Evolutionary conservation across 2,113 vertebrate genomes (phyloP), one percentile per base, ranked within the genome.

Genomic region (Raja brachyura): DNA sequence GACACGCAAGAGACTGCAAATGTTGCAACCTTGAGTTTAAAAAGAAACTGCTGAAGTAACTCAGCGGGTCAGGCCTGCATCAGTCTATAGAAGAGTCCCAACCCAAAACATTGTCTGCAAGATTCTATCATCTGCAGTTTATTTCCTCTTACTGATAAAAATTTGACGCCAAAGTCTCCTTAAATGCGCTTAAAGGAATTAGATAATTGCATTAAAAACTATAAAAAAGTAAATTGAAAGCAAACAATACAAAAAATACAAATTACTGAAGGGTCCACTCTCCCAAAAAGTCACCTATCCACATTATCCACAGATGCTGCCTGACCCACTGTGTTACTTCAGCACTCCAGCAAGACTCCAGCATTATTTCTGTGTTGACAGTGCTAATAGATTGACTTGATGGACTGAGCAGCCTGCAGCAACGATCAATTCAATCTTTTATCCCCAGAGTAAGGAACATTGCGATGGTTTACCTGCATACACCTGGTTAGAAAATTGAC

Each of bases 391-490:
- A 9, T n/a, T 11, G 9, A 83, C 54, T 25, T 11, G 79, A 88
- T 31, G n/a, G 28, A 61, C 59, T 14, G 13, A 88, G n/a, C n/a
- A n/a, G n/a, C 11, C 59, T 66, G 25, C 9, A 74, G 68, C 61
- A 92, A 63, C 16, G 61, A 59, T n/a, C 31, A 8, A 25, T 70
- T 48, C 5, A 33, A 31, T 66, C 5, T 39, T 79, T 20, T 48
- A 20, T n/a, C 63, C 18, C 25, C 70, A 48, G 25, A 92, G 9
- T 39, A 48, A 39, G 7, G 22, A 73, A 13, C 39, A 13, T 74
- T 74, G 8, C 93, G 92, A 88, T 4, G 25, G 25, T 94, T 94
- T 95, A 99, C 98, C 97, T 97, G 94, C 94, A 93, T 93, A 95
- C 93, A 85, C 76, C 16, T 95, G 95, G 25, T 94, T 16, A 9